Conservation (phyloP, 2,797 vertebrate genomes). For the Corythornis leucogaster region DNA sequence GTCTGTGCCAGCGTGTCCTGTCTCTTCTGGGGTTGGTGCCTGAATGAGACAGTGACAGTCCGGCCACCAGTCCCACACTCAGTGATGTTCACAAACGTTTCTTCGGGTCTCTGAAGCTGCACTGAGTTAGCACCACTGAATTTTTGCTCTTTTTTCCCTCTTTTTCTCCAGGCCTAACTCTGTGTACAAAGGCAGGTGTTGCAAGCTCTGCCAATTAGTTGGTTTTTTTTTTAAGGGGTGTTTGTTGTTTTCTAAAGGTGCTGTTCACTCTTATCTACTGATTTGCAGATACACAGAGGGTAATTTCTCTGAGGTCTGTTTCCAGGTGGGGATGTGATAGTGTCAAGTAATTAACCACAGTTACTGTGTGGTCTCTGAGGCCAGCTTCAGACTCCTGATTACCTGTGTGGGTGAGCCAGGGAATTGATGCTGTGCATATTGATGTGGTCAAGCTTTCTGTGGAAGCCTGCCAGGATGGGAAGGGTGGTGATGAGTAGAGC, state of each 20-base stretch:
- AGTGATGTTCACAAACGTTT: not conserved
- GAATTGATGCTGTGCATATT: not conserved
- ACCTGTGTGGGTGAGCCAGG: not conserved
- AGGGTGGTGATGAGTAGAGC: not conserved
- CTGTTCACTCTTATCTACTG: not conserved
- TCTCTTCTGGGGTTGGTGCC: not conserved
- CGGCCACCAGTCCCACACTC: fast-evolving
- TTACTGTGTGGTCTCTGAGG: not conserved
- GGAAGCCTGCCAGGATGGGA: not conserved
- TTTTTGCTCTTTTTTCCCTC: not conserved
- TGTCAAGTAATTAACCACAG: not conserved
- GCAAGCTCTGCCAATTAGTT: not conserved
- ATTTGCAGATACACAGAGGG: not conserved
- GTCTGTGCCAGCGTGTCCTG: not conserved
- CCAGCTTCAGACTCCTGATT: not conserved
- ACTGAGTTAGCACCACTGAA: not conserved
- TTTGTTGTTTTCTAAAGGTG: not conserved
- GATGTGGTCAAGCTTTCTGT: not conserved
- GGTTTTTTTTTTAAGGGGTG: not conserved
- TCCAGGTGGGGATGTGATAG: not conserved
- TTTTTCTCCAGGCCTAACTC: not conserved
- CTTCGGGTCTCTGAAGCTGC: fast-evolving
- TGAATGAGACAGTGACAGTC: not conserved
- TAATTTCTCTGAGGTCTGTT: not conserved
- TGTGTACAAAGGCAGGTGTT: not conserved